Base-by-base conservation (phyloP, 2,113 vertebrate genomes). In the Ceyx margarethae region DNA sequence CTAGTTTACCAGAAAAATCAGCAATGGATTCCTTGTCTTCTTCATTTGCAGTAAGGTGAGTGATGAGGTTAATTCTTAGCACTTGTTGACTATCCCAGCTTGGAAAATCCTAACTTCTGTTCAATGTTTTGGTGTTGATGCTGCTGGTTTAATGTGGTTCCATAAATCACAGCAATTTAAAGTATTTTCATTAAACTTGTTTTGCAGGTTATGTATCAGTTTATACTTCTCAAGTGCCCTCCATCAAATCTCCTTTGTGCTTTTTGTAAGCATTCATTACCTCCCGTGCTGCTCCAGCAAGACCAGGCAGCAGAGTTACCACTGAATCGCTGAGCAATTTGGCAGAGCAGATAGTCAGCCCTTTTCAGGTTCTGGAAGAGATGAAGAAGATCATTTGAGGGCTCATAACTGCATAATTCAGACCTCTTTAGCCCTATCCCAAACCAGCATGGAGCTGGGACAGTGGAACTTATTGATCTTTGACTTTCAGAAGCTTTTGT, bases 111-210 rank as follows among this genome's bases (percentile, higher is more conserved):
- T 67, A 48, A 20, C 33, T 92, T 87, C 23, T 58, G 19, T 81
- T 92, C n/a, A 31, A 1, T 54, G 50, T 82, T 94, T 78, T 82
- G 25, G 62, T 76, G 64, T 73, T 40, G 35, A 57, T 82, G 26
- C 31, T 62, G 31, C 54, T 73, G 33, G 91, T 92, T 92, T 91
- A 87, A 91, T 89, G 89, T 87, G 89, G 50, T 78, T 94, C 89
- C 54, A 23, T 82, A 94, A 79, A 42, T 69, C 35, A 53, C 6
- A 58, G 66, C 31, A 50, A 87, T 87, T 79, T 48, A 66, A 85
- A 89, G 12, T 18, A 43, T 91, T 95, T 95, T 93, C 21, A 92
- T 92, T 89, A 89, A 91, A 87, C 81, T 89, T 76, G 85, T 89
- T 92, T 87, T 91, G 16, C 91, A 82, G 71, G 62, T 92, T 82